Percentiles rank a stretch among this genome's conserved stretches.
Evolutionary conservation across 1,140 invertebrate species (phyloP).

Genomic region (Dendrolimus kikuchii): DNA sequence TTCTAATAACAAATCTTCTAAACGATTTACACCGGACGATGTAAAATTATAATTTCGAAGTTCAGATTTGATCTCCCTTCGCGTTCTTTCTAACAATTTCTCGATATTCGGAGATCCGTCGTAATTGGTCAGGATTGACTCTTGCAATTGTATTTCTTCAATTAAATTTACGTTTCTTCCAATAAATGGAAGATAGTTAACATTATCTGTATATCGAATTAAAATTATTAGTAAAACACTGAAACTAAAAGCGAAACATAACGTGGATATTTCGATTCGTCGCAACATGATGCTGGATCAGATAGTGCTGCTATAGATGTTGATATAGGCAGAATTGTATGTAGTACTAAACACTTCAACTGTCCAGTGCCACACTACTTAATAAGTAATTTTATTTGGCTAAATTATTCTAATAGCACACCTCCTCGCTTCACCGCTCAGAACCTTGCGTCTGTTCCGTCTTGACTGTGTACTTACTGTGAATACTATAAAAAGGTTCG

Average conservation of each 20-base stretch:
- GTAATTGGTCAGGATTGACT: constrained; percentile 42
- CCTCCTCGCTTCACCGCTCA: neutral
- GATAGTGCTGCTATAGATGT: neutral
- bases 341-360: too few species aligned
- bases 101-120: constrained; percentile 49
- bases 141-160: constrained; percentile 34
- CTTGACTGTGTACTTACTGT: too few species aligned
- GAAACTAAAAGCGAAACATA: constrained; percentile 73
- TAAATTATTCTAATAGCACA: constrained; percentile 1
- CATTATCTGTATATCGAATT: constrained; percentile 70
- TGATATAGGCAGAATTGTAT: neutral
- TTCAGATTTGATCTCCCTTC: constrained; percentile 48
- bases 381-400: neutral
- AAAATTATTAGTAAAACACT: constrained; percentile 69
- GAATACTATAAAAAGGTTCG: too few species aligned
- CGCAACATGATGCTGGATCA: constrained; percentile 61
- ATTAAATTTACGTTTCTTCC: constrained; percentile 60
- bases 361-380: neutral
- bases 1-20: constrained; percentile 77
- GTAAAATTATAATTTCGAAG: constrained; percentile 47
- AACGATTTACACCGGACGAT: constrained; percentile 17
- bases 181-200: constrained; percentile 67
- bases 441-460: too few species aligned
- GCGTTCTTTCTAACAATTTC: constrained; percentile 51
- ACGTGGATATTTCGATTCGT: constrained; percentile 73